A percentile compares a stretch with the other conserved stretches of the same genome.
These are phyloP conservation scores for Andrena hattorfiana DNA, from an alignment of 2,888 invertebrate genomes.

Conservation along the genomic window DNA sequence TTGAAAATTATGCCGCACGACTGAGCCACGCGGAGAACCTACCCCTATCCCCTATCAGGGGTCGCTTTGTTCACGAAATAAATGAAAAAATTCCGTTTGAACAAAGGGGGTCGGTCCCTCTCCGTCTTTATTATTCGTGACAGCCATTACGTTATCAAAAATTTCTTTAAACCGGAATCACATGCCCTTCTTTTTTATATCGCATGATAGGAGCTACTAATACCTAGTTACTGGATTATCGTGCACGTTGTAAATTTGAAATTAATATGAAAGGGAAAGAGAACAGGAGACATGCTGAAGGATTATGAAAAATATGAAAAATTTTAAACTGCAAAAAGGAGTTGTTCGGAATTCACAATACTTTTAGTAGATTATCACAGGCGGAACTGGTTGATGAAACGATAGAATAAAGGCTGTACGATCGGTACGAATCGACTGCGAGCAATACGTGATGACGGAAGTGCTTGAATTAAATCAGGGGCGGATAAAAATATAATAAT, in stretches of 20 bases:
- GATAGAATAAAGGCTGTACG: constrained; percentile 41
- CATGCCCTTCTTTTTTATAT: too few relatives aligned
- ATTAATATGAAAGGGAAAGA: too few relatives aligned
- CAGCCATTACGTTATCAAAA: constrained; percentile 10
- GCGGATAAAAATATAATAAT: constrained; percentile 50
- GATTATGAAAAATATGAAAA: too few relatives aligned
- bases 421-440: constrained; percentile 15
- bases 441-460: constrained; percentile 42
- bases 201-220: too few relatives aligned
- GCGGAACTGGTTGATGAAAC: too few relatives aligned
- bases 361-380: too few relatives aligned
- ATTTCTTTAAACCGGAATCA: too few relatives aligned
- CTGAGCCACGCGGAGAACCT: constrained; percentile 66
- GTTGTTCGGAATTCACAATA: too few relatives aligned
- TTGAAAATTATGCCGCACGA: constrained; percentile 80
- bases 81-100: constrained; percentile 71
- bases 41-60: constrained; percentile 49
- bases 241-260: too few relatives aligned
- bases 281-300: too few relatives aligned
- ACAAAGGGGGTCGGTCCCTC: constrained; percentile 46
- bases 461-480: constrained; percentile 47
- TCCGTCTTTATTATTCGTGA: constrained; percentile 35
- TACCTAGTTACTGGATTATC: too few relatives aligned
- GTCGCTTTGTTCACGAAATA: constrained; percentile 63
- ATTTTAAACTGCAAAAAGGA: too few relatives aligned